Evolutionary conservation across 1,140 invertebrate species (phyloP), one percentile per base, ranked within the genome.

Genomic region (Pachyrhynchus sulphureomaculatus): DNA sequence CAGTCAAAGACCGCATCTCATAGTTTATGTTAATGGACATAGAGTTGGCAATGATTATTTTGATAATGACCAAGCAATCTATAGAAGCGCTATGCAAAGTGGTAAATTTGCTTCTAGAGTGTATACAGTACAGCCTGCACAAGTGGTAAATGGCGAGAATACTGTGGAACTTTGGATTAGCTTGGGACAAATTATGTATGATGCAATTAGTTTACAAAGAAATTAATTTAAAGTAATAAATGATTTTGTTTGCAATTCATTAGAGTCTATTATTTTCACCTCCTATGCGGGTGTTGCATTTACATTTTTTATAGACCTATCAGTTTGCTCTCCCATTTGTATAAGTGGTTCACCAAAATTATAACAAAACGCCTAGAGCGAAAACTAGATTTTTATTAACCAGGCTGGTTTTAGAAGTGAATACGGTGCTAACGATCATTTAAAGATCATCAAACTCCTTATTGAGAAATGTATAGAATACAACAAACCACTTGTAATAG

Each of bases 81-180:
- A 54, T 17, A 54, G 51, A 26, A 54, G 51, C 17, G 51, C 37
- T 26, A 54, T 41, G 51, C 34, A 54, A 41, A 54, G 51, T 54
- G 51, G 51, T 20, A 8, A 20, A 12, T 54, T 41, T 23, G 9
- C 13, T 42, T 54, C 37, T 9, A 39, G 29, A 26, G 51, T 54
- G 8, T 24, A 15, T 26, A 54, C 34, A 2, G 37, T 41, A 0
- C n/a, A 2, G 2, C 8, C 20, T 24, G 34, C 17, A 3, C 37
- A 54, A 29, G 36, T 54, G 2, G 51, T 54, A 1, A 17, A 39
- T 1, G 51, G 34, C 9, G 37, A 54, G 6, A 54, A 41, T 41
- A 54, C 51, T 26, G 24, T 54, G 24, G 15, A 39, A 12, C 18
- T 54, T 26, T 20, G 1, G 1, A 37, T 52, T 24, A 52, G 49